Base-by-base conservation (phyloP, 1,140 invertebrate genomes). In the Odontomachus brunneus region DNA sequence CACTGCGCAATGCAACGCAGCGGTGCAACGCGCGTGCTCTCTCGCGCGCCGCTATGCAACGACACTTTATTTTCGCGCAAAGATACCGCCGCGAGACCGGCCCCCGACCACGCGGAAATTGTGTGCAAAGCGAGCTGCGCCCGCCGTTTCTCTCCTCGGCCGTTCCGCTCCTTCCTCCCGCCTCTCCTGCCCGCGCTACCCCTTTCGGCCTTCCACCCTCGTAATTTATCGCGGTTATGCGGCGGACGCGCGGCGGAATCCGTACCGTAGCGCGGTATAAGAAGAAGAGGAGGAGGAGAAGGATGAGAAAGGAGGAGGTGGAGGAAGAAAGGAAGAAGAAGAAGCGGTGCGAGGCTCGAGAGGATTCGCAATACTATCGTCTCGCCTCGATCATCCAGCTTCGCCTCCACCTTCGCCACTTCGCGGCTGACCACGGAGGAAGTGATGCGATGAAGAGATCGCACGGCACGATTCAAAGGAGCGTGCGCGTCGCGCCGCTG, bases 41-140 rank as follows among this genome's bases (percentile, higher is more conserved):
- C 69, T 63, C 81, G 76, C 85, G 78, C 85, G 71, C 75, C 83
- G 62, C 59, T 75, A 67, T 65, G 80, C 87, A 76, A 82, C 89
- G 92, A 92, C 91, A 93, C 91, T 93, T 93, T 93, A 93, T 93
- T 93, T 93, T 93, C 91, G 89, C 90, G 91, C 90, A 91, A 90
- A 93, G 92, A 92, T 91, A 92, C 90, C 89, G 91, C 89, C 84
- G 75, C 73, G 7, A 9, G n/a, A 44, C 26, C 74, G 51, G 26
- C 49, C 51, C 51, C 62, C 74, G 65, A 84, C 63, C 89, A 85
- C 87, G 88, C 89, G 90, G 92, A 93, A 93, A 93, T 93, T 93
- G 92, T 93, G 92, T 93, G 93, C 91, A 92, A 92, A 92, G 90
- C 90, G 88, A 90, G 88, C 88, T 89, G 72, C 83, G 63, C 80